phyloP scores from a whole-genome alignment of 1,140 invertebrate species.

The Orius laevigatus region DNA sequence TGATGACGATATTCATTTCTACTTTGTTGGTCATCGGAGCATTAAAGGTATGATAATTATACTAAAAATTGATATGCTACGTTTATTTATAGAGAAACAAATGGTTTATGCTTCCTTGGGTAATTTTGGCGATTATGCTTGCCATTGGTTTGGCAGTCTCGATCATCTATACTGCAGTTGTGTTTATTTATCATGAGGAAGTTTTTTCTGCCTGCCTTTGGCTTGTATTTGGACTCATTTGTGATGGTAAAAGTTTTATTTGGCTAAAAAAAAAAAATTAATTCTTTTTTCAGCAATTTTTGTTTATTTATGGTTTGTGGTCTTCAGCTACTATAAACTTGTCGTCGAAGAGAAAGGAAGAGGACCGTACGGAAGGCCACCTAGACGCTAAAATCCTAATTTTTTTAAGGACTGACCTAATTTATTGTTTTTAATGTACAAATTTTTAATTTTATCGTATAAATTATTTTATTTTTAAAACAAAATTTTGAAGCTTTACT shows the following conservation, averaged over 20 bases:
- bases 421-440: no score
- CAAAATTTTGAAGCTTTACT: no score
- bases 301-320: constrained; percentile 58
- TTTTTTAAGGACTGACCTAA: no score
- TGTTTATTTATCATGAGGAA: constrained; percentile 43
- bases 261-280: not conserved
- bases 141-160: constrained; percentile 54
- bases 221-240: constrained; percentile 41
- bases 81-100: constrained; percentile 44
- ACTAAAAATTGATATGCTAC: no score
- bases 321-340: constrained; percentile 58
- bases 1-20: constrained; percentile 64
- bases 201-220: constrained; percentile 37
- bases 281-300: constrained; percentile 39
- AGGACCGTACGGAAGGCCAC: constrained; percentile 30
- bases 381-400: not conserved
- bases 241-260: constrained; percentile 35
- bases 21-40: constrained; percentile 53
- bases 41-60: constrained; percentile 38
- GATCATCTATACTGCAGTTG: constrained; percentile 54
- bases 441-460: no score
- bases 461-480: no score
- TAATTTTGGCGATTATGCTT: constrained; percentile 57
- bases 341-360: constrained; percentile 43
- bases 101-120: constrained; percentile 66